Percentiles rank a stretch among this genome's conserved stretches.
Evolutionary conservation across 2,113 vertebrate species (phyloP).

Genomic region (Actenoides hombroni): DNA sequence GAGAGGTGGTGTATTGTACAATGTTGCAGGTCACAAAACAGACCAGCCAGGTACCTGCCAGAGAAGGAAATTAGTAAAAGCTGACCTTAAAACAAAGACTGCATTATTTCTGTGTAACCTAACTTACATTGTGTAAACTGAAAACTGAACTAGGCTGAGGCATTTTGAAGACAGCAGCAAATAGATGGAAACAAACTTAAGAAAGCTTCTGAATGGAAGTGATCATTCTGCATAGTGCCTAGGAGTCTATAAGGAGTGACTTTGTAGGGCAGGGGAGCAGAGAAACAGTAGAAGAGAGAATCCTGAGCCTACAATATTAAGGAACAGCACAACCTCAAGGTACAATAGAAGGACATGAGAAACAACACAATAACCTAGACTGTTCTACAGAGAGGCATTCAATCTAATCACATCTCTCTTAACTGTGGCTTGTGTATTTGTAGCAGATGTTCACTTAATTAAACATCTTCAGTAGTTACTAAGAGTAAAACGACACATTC

Average conservation of each 20-base stretch:
- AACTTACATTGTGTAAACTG: neutral
- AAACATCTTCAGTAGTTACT: neutral
- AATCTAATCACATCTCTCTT: neutral
- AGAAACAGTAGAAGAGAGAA: neutral
- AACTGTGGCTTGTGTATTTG: neutral
- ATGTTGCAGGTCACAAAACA: neutral
- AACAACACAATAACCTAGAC: neutral
- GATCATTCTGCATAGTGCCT: neutral
- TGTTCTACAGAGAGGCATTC: neutral
- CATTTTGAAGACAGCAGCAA: neutral
- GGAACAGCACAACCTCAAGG: neutral
- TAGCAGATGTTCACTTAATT: neutral
- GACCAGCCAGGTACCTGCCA: neutral
- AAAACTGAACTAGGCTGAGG: neutral
- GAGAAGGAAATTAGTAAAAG: neutral
- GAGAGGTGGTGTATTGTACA: neutral
- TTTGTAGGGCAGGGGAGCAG: neutral
- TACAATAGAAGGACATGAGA: neutral
- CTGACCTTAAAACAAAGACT: neutral
- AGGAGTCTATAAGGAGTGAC: neutral
- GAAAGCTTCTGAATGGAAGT: neutral
- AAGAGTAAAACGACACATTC: neutral
- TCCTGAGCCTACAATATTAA: neutral
- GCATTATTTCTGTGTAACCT: neutral
- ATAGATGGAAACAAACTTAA: neutral